phyloP scores from a whole-genome alignment of 2,888 invertebrate genomes.

The Drosophila cognata region DNA sequence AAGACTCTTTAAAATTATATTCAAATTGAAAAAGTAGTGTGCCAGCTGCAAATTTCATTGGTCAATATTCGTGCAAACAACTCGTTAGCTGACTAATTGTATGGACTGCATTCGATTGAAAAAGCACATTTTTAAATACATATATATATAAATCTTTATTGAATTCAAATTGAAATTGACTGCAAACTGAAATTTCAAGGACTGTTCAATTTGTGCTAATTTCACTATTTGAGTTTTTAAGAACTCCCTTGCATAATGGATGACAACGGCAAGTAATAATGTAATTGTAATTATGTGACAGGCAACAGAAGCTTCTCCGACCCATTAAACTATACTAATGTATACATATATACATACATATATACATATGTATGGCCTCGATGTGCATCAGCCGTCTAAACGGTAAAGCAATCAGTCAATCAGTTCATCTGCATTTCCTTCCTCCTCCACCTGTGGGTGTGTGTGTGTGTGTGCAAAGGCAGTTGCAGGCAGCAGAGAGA shows the following conservation, averaged over 20 bases:
- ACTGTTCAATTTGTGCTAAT: conserved; percentile 15
- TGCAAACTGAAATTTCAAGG: not conserved
- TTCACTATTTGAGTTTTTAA: not conserved
- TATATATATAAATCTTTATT: conserved; percentile 5
- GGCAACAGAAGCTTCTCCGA: not conserved
- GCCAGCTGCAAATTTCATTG: not conserved
- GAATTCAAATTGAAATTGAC: not conserved
- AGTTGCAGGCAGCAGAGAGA: not conserved
- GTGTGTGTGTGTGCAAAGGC: not conserved
- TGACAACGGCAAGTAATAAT: conserved; percentile 72
- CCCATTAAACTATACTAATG: not conserved
- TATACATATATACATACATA: not conserved
- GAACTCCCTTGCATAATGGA: conserved; percentile 52
- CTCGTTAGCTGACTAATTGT: conserved; percentile 11
- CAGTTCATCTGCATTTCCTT: conserved; percentile 5
- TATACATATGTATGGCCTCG: not conserved
- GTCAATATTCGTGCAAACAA: conserved; percentile 10
- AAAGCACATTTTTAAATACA: not conserved
- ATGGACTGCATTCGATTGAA: conserved; percentile 3
- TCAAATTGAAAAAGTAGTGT: not conserved
- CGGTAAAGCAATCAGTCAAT: conserved; percentile 24
- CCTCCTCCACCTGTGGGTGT: not conserved
- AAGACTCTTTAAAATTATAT: conserved; percentile 5
- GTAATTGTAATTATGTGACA: conserved; percentile 16
- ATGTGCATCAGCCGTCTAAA: conserved; percentile 1